Percentiles rank a stretch among this genome's conserved stretches.
Evolutionary conservation across 2,888 invertebrate species (phyloP).

Genomic region (Pheosia gnoma): DNA sequence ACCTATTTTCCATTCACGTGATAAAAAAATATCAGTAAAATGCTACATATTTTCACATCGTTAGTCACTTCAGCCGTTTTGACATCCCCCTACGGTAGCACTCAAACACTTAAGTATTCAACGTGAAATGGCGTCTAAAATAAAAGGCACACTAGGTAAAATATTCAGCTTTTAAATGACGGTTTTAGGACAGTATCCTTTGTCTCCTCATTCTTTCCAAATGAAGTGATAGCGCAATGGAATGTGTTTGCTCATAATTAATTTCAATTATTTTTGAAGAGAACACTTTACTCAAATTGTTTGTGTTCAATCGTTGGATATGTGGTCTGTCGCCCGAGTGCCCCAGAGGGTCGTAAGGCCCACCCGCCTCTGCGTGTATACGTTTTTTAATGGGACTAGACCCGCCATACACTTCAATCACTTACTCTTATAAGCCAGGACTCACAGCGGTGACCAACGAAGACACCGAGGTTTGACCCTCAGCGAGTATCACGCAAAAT

Average conservation of each 20-base stretch:
- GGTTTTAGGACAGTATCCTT: background rate
- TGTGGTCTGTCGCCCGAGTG: background rate
- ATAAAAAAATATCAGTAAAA: slow-evolving; percentile 5
- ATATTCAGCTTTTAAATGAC: slow-evolving; percentile 4
- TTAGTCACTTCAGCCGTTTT: slow-evolving; percentile 22
- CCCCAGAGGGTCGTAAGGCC: background rate
- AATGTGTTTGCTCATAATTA: slow-evolving; percentile 9
- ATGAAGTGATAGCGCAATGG: slow-evolving; percentile 8
- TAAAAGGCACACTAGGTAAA: slow-evolving; percentile 22
- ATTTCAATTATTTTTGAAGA: slow-evolving; percentile 1
- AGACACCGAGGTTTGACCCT: too few species aligned
- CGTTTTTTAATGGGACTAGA: too few species aligned
- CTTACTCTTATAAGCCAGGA: too few species aligned
- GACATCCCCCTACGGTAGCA: slow-evolving; percentile 27
- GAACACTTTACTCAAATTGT: background rate
- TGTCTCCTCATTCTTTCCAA: slow-evolving; percentile 1
- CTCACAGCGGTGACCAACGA: too few species aligned
- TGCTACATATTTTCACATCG: slow-evolving; percentile 13
- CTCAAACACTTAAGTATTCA: slow-evolving; percentile 40
- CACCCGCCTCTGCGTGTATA: background rate
- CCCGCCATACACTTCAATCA: too few species aligned
- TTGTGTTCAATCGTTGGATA: background rate
- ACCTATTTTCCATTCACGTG: background rate
- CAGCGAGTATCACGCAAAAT: too few species aligned
- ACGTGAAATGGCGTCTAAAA: slow-evolving; percentile 39